These are phyloP conservation scores for Axea sp. DNA, from an alignment of 2,888 invertebrate genomes.

Conservation along the genomic window DNA sequence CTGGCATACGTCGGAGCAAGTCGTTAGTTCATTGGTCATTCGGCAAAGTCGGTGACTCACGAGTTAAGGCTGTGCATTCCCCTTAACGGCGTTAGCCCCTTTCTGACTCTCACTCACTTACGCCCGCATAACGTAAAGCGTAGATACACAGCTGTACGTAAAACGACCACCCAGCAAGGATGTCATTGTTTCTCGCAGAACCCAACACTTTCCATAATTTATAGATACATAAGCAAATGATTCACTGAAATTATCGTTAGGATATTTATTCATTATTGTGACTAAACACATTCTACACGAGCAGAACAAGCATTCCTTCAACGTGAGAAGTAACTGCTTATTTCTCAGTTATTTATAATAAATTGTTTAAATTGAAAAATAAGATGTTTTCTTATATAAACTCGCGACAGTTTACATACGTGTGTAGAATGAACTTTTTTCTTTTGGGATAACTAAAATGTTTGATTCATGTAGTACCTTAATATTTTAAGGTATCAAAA, in stretches of 20 bases:
- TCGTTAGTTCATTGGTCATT: conserved; percentile 74
- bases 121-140: conserved; percentile 71
- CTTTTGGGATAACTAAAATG: too few relatives aligned
- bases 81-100: conserved; percentile 67
- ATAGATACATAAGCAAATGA: not conserved
- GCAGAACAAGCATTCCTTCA: too few relatives aligned
- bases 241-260: not conserved
- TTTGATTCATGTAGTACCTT: too few relatives aligned
- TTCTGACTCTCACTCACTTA: conserved; percentile 70
- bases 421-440: too few relatives aligned
- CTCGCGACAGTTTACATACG: too few relatives aligned
- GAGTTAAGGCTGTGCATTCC: conserved; percentile 66
- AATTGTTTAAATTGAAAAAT: too few relatives aligned
- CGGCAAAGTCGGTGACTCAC: conserved; percentile 73
- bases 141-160: conserved; percentile 58
- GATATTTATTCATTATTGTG: too few relatives aligned
- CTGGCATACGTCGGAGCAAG: conserved; percentile 50
- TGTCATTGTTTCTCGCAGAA: conserved; percentile 43
- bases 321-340: too few relatives aligned
- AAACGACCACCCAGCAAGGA: conserved; percentile 60
- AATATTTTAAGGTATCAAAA: too few relatives aligned
- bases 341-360: too few relatives aligned
- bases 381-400: too few relatives aligned
- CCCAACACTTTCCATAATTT: conserved; percentile 44
- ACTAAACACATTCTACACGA: too few relatives aligned